Evolutionary conservation across 2,888 invertebrate genomes (phyloP), one percentile per base, ranked within the genome.

Genomic region (Syritta pipiens): DNA sequence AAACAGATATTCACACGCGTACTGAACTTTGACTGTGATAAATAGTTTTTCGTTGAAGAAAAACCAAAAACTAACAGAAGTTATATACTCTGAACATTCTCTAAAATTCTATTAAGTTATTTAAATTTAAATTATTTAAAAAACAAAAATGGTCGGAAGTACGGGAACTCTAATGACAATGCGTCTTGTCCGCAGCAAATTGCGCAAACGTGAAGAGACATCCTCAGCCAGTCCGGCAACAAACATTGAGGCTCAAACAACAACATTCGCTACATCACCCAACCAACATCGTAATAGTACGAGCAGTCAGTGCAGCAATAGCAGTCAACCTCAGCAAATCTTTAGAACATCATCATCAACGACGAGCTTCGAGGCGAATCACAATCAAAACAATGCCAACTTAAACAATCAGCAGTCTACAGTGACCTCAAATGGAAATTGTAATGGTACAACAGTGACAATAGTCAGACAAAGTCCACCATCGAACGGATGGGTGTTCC

Each of bases 151-250:
- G 95, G 95, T 95, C 90, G 95, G 95, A 90, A 94, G 92, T 90
- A 94, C 94, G 90, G 94, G 94, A 89, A 94, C 94, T 88, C 92
- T 95, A 93, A 94, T 94, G 90, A 94, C 95, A 89, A 94, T 95
- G 89, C 95, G 95, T 90, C 93, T 95, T 93, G 95, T 95, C 90
- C 95, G 95, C 93, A 95, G 95, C 90, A 95, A 95, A 91, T 92
- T 95, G 90, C 92, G 95, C 87, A 95, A 95, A 90, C 92, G 95
- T 84, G 95, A 95, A 90, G 95, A 95, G 88, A 91, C 92, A 83
- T 92, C 93, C 85, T 91, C 92, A 85, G 92, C 92, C 83, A 93
- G 93, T 85, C 93, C 93, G 72, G 91, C 93, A 83, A 92, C 92
- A 86, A 81, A 72, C 20, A 92, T 93, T 82, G 85, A 85, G 75